Percentiles rank a stretch among this genome's conserved stretches.
Evolutionary conservation across 2,797 vertebrate genomes (phyloP).

Genomic region (Anolis apletophallus): DNA sequence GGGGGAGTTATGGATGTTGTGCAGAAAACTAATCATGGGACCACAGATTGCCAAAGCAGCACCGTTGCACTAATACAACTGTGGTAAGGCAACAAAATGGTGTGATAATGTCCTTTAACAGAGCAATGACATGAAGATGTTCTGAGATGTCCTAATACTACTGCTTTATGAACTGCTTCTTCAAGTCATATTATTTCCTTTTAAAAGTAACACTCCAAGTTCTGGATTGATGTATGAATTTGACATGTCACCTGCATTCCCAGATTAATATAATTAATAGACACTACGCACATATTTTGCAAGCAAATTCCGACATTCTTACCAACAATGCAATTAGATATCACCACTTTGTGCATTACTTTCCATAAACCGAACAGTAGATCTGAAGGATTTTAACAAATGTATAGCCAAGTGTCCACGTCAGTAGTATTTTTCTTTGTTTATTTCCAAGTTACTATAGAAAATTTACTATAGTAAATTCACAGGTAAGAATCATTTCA

Average conservation of each 20-base stretch:
- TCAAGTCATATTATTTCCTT: too few relatives aligned
- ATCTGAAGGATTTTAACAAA: constrained; percentile 57
- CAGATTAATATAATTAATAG: background rate
- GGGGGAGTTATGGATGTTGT: too few relatives aligned
- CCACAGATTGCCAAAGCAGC: too few relatives aligned
- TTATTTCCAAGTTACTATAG: constrained; percentile 57
- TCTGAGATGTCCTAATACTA: too few relatives aligned
- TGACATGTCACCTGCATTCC: background rate
- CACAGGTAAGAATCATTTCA: constrained; percentile 70
- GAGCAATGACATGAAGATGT: too few relatives aligned
- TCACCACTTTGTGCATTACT: background rate
- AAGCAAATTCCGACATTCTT: constrained; percentile 12
- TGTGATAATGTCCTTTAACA: too few relatives aligned
- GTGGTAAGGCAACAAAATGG: too few relatives aligned
- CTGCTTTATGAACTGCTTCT: too few relatives aligned
- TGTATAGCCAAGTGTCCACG: constrained; percentile 55
- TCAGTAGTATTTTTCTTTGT: constrained; percentile 55
- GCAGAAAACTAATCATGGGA: too few relatives aligned
- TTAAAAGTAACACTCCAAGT: too few relatives aligned
- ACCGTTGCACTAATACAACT: too few relatives aligned
- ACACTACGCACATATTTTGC: background rate
- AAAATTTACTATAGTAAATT: too few relatives aligned
- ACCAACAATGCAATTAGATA: constrained; percentile 18
- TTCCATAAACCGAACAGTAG: constrained; percentile 49
- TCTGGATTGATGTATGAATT: background rate